A percentile compares a stretch with the other conserved stretches of the same genome.
phyloP scores from a whole-genome alignment of 2,888 invertebrate species.

The Sussaba pulchella region DNA sequence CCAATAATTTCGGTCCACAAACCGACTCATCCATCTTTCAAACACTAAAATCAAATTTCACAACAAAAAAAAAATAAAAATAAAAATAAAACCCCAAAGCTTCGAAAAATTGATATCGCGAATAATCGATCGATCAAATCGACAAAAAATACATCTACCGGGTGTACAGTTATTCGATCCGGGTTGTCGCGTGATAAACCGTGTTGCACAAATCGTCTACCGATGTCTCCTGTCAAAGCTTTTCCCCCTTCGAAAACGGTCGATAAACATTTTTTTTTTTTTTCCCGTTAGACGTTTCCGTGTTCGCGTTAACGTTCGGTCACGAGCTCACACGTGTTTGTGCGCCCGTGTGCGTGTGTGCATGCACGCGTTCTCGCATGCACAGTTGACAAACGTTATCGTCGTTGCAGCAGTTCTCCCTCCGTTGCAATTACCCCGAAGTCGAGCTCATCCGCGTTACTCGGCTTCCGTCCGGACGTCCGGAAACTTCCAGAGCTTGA shows the following conservation, averaged over 20 bases:
- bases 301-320: conserved; percentile 30
- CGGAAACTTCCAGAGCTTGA: too few species aligned
- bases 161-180: conserved; percentile 48
- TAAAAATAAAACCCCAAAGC: conserved; percentile 6
- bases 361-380: too few species aligned
- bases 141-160: conserved; percentile 36
- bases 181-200: conserved; percentile 23
- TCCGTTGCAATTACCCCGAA: conserved; percentile 57
- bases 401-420: conserved; percentile 57
- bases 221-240: conserved; percentile 37
- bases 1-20: too few species aligned
- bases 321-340: not conserved
- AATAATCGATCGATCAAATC: conserved; percentile 57
- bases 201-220: conserved; percentile 7
- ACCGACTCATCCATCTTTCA: too few species aligned
- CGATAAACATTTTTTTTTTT: conserved; percentile 66
- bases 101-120: conserved; percentile 39
- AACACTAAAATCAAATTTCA: not conserved
- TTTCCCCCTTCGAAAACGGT: conserved; percentile 34
- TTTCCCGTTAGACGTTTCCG: too few species aligned
- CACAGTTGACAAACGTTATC: too few species aligned
- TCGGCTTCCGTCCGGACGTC: too few species aligned
- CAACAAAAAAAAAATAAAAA: conserved; percentile 16
- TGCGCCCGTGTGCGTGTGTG: conserved; percentile 25
- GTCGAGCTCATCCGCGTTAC: too few species aligned